A percentile compares a stretch with the other conserved stretches of the same genome.
phyloP scores from a whole-genome alignment of 1,140 invertebrate species.

The Stegodyphus mimosarum region DNA sequence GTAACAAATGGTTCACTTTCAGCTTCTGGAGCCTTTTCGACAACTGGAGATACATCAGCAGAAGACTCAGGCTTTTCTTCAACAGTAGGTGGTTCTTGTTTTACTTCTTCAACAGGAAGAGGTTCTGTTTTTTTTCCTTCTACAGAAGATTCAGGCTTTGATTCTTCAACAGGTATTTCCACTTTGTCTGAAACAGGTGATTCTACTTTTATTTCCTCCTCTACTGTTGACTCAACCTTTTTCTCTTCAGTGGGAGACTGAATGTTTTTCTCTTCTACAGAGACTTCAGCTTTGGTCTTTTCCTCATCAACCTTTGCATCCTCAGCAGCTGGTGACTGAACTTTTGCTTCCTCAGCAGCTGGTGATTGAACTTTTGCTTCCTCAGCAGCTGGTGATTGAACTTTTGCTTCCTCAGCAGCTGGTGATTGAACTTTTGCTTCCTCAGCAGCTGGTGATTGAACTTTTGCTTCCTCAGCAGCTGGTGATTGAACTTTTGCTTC shows the following conservation, averaged over 20 bases:
- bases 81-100: not conserved
- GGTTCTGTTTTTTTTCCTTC: not conserved
- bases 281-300: not conserved
- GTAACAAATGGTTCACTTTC: not conserved
- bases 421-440: constrained; percentile 12
- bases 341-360: not conserved
- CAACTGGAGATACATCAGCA: not conserved
- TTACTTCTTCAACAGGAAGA: not conserved
- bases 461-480: not conserved
- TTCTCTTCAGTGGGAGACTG: not conserved
- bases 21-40: not conserved
- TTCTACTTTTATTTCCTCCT: not conserved
- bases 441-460: not conserved
- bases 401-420: not conserved
- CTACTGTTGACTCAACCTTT: not conserved
- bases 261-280: not conserved
- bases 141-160: constrained; percentile 5
- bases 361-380: not conserved
- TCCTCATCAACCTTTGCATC: not conserved
- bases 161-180: not conserved
- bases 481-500: not conserved
- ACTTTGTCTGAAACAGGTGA: not conserved
- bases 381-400: not conserved
- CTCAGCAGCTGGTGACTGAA: not conserved
- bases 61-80: not conserved